Evolutionary conservation across 2,113 vertebrate genomes (phyloP), one percentile per base, ranked within the genome.

Genomic region (Rhynchopsitta pachyrhyncha): DNA sequence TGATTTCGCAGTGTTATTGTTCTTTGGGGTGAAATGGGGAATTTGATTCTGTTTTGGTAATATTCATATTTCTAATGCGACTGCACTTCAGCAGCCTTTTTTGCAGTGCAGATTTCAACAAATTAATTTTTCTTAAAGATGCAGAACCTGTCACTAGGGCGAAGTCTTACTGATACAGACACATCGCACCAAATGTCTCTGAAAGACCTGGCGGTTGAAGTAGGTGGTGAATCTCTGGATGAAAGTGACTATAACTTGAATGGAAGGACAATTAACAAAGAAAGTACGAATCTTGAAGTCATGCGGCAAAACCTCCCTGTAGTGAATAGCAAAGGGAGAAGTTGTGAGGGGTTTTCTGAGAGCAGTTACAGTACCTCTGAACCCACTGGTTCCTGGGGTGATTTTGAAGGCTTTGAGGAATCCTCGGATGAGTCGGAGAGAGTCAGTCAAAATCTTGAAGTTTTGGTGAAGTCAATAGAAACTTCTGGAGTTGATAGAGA

Each of bases 391-490:
- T 92, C 92, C 39, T 98, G 98, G 97, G 97, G 98, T 28, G 96
- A 97, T 39, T 98, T 98, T 60, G 94, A 98, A 92, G 92, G 95
- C 55, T 98, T 98, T 63, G n/a, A 5, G 24, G 98, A 95, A 29
- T n/a, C 96, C 31, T 46, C 86, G 28, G 92, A 76, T 33, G 41
- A 74, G 57, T 25, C 64, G 1, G 92, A 95, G 42, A 78, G 11
- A 9, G 76, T 92, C 35, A 27, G 22, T 50, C 49, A 55, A 4
- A 52, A 35, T n/a, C 15, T 0, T 27, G 96, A 95, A 7, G 31
- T 57, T 80, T 66, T 24, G 39, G 81, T 79, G 88, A 68, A 90
- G 25, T 44, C 92, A 50, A 37, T 29, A 23, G 17, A 49, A 55
- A 1, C 13, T 10, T 39, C 7, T 16, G 44, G 57, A 76, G 66